Percentiles rank a stretch among this genome's conserved stretches.
Conservation (phyloP, 2,888 invertebrate genomes). For the Nasonia oneida region DNA sequence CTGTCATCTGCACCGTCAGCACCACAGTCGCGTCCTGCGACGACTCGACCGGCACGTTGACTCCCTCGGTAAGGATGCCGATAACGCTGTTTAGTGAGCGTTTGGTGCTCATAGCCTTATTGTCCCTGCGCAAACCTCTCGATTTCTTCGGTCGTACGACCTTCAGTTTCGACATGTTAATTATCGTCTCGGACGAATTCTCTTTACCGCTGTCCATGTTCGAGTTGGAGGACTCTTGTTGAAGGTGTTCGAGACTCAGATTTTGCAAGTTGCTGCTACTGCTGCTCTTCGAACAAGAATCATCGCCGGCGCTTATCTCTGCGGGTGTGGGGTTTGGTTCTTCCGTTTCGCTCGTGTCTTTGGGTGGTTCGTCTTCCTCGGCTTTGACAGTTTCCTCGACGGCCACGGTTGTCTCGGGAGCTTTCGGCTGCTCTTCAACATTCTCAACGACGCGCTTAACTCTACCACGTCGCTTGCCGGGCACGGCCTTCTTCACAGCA, state of each 20-base stretch:
- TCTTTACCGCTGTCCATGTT: constrained; percentile 78
- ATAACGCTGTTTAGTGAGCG: constrained; percentile 75
- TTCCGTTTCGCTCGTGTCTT: constrained; percentile 36
- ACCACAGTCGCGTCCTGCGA: constrained; percentile 74
- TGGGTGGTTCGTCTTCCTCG: background rate
- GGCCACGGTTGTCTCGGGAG: background rate
- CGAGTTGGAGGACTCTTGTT: constrained; percentile 74
- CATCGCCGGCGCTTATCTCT: constrained; percentile 23
- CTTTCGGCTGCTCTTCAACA: background rate
- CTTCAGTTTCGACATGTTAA: constrained; percentile 71
- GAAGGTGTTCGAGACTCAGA: constrained; percentile 71
- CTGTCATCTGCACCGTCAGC: constrained; percentile 72
- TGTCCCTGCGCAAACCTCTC: constrained; percentile 71
- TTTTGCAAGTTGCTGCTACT: constrained; percentile 64
- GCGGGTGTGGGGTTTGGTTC: constrained; percentile 22
- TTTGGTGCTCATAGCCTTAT: constrained; percentile 55
- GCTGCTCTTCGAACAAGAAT: constrained; percentile 13
- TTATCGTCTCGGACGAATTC: constrained; percentile 73
- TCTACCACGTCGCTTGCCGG: constrained; percentile 67
- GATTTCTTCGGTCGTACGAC: constrained; percentile 73
- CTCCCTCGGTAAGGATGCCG: constrained; percentile 77
- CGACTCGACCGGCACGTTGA: constrained; percentile 74
- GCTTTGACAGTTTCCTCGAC: background rate
- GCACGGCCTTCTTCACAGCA: constrained; percentile 37
- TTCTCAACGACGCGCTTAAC: constrained; percentile 53